Conservation (phyloP, 2,113 vertebrate species). For the Lasiurus cinereus region DNA sequence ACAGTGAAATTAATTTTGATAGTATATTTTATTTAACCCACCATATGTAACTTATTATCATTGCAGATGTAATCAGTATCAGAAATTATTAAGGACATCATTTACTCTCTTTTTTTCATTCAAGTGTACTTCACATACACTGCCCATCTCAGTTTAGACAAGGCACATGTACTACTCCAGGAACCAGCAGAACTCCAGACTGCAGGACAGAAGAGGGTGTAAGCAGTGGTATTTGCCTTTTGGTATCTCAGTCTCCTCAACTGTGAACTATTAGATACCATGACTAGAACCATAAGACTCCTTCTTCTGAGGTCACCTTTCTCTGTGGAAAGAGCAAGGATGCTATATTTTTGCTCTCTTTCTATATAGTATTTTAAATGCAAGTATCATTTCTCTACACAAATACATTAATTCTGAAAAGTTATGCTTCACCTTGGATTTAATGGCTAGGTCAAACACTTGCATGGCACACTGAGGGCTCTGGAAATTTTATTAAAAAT, state of each 20-base stretch:
- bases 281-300: neutral
- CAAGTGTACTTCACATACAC: neutral
- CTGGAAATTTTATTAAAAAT: slow-evolving; percentile 36
- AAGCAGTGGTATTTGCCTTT: neutral
- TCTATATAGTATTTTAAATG: slow-evolving; percentile 7
- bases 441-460: slow-evolving; percentile 1
- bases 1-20: slow-evolving; percentile 1
- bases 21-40: neutral
- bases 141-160: neutral
- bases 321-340: slow-evolving; percentile 13
- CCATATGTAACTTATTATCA: neutral
- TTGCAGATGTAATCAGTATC: neutral
- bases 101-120: neutral
- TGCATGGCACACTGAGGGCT: neutral
- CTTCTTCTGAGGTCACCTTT: neutral
- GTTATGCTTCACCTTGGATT: neutral
- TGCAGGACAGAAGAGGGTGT: neutral
- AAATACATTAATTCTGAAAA: slow-evolving; percentile 52
- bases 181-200: neutral
- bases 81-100: neutral
- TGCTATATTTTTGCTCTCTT: neutral
- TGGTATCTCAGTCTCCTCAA: neutral
- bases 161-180: neutral
- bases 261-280: slow-evolving; percentile 1
- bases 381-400: neutral